A percentile compares a stretch with the other conserved stretches of the same genome.
These are phyloP conservation scores for Penaeus monodon DNA, from an alignment of 2,888 invertebrate species.

Conservation along the genomic window DNA sequence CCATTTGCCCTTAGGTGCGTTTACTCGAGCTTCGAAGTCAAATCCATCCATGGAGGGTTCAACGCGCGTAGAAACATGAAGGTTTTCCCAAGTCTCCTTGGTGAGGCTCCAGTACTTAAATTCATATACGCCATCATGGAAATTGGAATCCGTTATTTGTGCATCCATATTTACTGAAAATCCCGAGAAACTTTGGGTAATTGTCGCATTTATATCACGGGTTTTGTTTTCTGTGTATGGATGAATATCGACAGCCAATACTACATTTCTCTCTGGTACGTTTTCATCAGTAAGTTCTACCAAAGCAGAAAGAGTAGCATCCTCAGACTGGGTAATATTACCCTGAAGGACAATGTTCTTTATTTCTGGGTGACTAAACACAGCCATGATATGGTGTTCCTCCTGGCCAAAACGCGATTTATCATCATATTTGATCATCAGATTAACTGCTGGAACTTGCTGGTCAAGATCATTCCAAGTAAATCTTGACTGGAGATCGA, in stretches of 20 bases:
- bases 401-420: constrained; percentile 20
- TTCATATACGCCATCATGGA: constrained; percentile 2
- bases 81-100: constrained; percentile 22
- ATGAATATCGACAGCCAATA: constrained; percentile 18
- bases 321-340: constrained; percentile 10
- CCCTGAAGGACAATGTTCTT: constrained; percentile 26
- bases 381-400: constrained; percentile 21
- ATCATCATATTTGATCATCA: constrained; percentile 38
- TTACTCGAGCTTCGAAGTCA: constrained; percentile 4
- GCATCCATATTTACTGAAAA: constrained; percentile 19
- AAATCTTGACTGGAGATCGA: constrained; percentile 24
- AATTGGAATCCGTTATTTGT: background rate
- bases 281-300: constrained; percentile 45
- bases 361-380: constrained; percentile 34
- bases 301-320: constrained; percentile 12
- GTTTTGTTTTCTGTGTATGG: background rate
- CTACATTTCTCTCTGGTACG: constrained; percentile 27
- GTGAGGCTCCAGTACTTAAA: constrained; percentile 39
- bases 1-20: constrained; percentile 12
- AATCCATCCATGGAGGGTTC: background rate
- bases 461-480: constrained; percentile 22
- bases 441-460: constrained; percentile 6
- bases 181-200: constrained; percentile 34
- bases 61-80: constrained; percentile 25
- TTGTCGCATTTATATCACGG: constrained; percentile 3